Percentiles rank a stretch among this genome's conserved stretches.
Conservation (phyloP, 2,888 invertebrate species). For the Megamerina dolium region DNA sequence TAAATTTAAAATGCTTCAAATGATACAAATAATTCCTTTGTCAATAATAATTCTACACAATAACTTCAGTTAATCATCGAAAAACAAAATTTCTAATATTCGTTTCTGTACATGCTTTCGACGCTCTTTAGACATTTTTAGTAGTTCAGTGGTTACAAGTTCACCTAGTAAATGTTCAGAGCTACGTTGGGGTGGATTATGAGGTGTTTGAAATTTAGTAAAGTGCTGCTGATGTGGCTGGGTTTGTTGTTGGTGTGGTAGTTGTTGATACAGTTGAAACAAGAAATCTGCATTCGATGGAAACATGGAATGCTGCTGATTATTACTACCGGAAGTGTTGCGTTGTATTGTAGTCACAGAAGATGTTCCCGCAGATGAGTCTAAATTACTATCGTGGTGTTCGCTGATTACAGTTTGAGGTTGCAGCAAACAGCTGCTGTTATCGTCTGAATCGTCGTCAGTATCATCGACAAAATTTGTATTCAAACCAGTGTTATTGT, state of each 20-base stretch:
- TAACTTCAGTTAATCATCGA: slow-evolving; percentile 43
- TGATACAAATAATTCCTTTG: too few relatives aligned
- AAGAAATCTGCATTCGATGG: slow-evolving; percentile 45
- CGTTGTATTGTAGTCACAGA: slow-evolving; percentile 22
- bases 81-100: slow-evolving; percentile 48
- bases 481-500: neutral
- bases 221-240: slow-evolving; percentile 23
- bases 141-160: slow-evolving; percentile 46
- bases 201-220: slow-evolving; percentile 39
- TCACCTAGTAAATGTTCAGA: slow-evolving; percentile 48
- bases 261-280: slow-evolving; percentile 45
- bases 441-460: slow-evolving; percentile 43
- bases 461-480: slow-evolving; percentile 30
- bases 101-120: slow-evolving; percentile 46
- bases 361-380: slow-evolving; percentile 18
- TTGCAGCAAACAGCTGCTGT: slow-evolving; percentile 32
- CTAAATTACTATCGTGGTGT: slow-evolving; percentile 30
- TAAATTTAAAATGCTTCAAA: too few relatives aligned
- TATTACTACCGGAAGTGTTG: slow-evolving; percentile 22
- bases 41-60: too few relatives aligned
- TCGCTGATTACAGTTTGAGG: slow-evolving; percentile 28
- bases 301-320: slow-evolving; percentile 30
- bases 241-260: slow-evolving; percentile 30
- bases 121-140: slow-evolving; percentile 48
- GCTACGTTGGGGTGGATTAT: slow-evolving; percentile 36